phyloP scores from a whole-genome alignment of 1,140 invertebrate species.

The Drosophila sulfurigaster region DNA sequence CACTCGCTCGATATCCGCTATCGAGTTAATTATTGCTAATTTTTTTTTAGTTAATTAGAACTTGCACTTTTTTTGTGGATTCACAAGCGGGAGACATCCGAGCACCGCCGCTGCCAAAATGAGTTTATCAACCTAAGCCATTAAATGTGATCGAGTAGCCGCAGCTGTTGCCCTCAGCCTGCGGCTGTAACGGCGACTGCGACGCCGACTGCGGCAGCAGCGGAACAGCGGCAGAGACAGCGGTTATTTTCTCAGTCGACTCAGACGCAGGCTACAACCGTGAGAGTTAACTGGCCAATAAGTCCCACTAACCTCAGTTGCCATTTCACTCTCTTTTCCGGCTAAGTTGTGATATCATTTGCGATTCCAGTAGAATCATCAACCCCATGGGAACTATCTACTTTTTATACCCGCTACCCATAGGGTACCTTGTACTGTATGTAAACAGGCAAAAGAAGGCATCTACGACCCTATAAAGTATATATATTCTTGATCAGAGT shows the following conservation, averaged over 20 bases:
- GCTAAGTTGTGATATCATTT: background rate
- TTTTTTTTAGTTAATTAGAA: background rate
- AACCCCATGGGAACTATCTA: too few species aligned
- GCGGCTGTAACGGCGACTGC: slow-evolving; percentile 5
- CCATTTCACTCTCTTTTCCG: slow-evolving; percentile 9
- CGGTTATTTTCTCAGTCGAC: slow-evolving; percentile 14
- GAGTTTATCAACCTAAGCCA: slow-evolving; percentile 30
- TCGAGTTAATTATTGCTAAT: background rate
- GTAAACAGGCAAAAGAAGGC: too few species aligned
- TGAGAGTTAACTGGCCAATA: slow-evolving; percentile 15
- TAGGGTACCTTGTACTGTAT: too few species aligned
- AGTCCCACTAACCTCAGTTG: background rate
- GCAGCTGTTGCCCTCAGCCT: slow-evolving; percentile 15
- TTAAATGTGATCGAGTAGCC: slow-evolving; percentile 17
- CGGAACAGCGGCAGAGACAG: background rate
- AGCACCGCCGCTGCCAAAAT: slow-evolving; percentile 33
- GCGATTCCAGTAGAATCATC: too few species aligned
- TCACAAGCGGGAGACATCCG: slow-evolving; percentile 32
- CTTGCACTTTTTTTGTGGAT: slow-evolving; percentile 19
- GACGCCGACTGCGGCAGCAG: background rate
- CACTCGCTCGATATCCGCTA: background rate
- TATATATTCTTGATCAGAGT: too few species aligned
- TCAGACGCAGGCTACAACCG: slow-evolving; percentile 10
- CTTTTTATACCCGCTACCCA: too few species aligned
- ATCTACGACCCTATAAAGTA: too few species aligned